These are phyloP conservation scores for Mythimna pallens DNA, from an alignment of 2,888 invertebrate genomes.

Conservation along the genomic window DNA sequence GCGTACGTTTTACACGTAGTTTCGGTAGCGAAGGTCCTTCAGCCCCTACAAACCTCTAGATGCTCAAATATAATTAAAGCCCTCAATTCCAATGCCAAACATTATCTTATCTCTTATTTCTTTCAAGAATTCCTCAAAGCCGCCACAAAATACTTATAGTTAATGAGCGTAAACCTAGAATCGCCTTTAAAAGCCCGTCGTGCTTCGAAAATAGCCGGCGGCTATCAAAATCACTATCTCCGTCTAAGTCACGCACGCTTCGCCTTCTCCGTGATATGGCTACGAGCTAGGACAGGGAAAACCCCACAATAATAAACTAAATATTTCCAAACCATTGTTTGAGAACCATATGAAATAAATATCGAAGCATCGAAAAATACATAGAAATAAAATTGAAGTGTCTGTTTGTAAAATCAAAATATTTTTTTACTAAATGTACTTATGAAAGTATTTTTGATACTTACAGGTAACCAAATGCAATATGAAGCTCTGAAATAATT, in stretches of 20 bases:
- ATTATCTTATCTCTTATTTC: constrained; percentile 37
- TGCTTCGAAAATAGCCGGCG: constrained; percentile 73
- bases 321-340: constrained; percentile 30
- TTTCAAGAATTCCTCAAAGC: constrained; percentile 46
- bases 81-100: constrained; percentile 4
- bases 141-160: constrained; percentile 49
- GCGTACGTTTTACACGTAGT: not conserved
- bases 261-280: constrained; percentile 67
- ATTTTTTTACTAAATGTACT: too few species aligned
- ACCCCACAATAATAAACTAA: constrained; percentile 25
- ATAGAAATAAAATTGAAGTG: too few species aligned
- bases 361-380: not conserved
- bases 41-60: too few species aligned
- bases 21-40: not conserved
- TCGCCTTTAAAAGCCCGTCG: constrained; percentile 65
- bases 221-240: constrained; percentile 75
- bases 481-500: too few species aligned
- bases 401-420: too few species aligned
- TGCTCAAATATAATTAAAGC: constrained; percentile 3
- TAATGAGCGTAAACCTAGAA: constrained; percentile 62
- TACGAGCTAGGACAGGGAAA: constrained; percentile 60
- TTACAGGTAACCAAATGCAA: too few species aligned
- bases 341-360: not conserved
- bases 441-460: too few species aligned
- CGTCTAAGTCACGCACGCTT: constrained; percentile 77